These are phyloP conservation scores for Encarsia formosa DNA, from an alignment of 2,888 invertebrate species.

Conservation along the genomic window DNA sequence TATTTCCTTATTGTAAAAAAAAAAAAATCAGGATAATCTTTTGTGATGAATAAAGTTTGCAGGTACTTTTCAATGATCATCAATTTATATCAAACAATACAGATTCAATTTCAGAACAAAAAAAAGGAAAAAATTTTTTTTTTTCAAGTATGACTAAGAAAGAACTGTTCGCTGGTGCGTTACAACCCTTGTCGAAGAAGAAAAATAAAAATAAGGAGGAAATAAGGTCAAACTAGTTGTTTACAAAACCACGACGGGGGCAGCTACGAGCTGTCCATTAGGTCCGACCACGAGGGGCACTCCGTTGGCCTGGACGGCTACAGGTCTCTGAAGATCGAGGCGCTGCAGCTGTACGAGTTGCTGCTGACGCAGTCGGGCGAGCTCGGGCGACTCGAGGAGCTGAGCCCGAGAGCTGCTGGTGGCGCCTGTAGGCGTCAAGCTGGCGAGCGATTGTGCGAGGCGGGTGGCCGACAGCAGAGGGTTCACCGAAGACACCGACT, in stretches of 20 bases:
- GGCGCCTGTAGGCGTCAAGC: conserved; percentile 11
- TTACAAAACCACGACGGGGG: conserved; percentile 1
- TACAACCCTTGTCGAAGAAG: no score
- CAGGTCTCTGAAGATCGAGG: background rate
- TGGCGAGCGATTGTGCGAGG: conserved; percentile 14
- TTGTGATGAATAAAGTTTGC: no score
- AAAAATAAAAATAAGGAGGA: no score
- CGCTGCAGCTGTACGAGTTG: conserved; percentile 15
- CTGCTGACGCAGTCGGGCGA: conserved; percentile 4
- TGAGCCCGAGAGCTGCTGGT: conserved; percentile 13
- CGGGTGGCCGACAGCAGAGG: conserved; percentile 15
- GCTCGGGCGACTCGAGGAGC: conserved; percentile 7
- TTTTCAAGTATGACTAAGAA: background rate
- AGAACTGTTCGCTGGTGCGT: background rate
- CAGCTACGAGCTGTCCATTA: conserved; percentile 2
- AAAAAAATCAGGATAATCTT: no score
- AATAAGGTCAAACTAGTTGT: no score
- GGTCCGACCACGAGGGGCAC: background rate
- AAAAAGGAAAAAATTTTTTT: background rate
- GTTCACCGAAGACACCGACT: background rate
- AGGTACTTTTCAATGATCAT: no score
- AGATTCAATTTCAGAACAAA: background rate
- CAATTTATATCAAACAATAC: no score
- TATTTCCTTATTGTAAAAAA: no score
- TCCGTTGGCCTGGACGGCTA: background rate